Conservation (phyloP, 1,140 invertebrate genomes). For the Lutraria rhynchaena region DNA sequence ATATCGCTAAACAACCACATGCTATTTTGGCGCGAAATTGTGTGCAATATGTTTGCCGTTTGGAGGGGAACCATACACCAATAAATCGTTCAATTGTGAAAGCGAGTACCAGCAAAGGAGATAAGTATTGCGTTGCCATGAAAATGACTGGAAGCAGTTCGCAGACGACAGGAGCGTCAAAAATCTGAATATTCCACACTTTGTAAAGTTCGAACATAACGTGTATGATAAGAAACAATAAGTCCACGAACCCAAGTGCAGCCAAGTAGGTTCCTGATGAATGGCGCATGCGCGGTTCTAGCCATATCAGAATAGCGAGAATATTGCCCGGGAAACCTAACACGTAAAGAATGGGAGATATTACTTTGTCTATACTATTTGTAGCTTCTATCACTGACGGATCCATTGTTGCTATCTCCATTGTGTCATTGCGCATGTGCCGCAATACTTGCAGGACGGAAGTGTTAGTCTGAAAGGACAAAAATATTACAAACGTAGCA, state of each 20-base stretch:
- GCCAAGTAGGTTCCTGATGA: slow-evolving; percentile 79
- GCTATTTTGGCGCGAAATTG: slow-evolving; percentile 88
- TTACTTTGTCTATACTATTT: slow-evolving; percentile 63
- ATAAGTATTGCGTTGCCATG: slow-evolving; percentile 73
- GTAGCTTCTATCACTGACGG: slow-evolving; percentile 19
- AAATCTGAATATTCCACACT: slow-evolving; percentile 71
- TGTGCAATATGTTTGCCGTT: slow-evolving; percentile 90
- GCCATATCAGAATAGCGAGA: slow-evolving; percentile 74
- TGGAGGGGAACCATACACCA: slow-evolving; percentile 95
- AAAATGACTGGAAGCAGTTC: slow-evolving; percentile 70
- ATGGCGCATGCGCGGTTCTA: slow-evolving; percentile 72
- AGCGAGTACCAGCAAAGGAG: slow-evolving; percentile 84
- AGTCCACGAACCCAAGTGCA: slow-evolving; percentile 74
- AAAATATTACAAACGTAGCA: no score
- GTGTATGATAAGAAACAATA: slow-evolving; percentile 74
- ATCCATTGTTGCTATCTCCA: slow-evolving; percentile 22
- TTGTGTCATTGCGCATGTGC: slow-evolving; percentile 30
- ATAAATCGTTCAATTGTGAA: slow-evolving; percentile 95
- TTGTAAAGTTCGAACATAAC: slow-evolving; percentile 77
- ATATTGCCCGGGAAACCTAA: slow-evolving; percentile 78
- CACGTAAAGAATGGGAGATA: slow-evolving; percentile 74
- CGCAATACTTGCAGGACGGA: slow-evolving; percentile 6
- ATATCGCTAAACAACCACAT: slow-evolving; percentile 76
- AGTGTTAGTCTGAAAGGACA: slow-evolving; percentile 25
- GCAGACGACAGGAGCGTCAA: slow-evolving; percentile 67